phyloP scores from a whole-genome alignment of 2,113 vertebrate species.

The Microcebus griseorufus region DNA sequence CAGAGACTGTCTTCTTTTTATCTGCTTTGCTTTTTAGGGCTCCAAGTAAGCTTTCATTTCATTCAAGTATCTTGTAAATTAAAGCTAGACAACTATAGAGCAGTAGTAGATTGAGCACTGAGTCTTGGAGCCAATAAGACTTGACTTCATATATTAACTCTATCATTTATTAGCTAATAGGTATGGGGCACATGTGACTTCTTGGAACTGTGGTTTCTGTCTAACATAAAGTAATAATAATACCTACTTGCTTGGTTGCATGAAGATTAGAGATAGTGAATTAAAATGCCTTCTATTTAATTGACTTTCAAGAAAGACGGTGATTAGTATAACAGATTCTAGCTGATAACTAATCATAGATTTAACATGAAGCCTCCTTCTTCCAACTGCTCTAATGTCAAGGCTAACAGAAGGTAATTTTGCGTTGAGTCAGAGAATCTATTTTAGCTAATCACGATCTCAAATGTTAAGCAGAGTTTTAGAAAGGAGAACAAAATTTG shows the following conservation, averaged over 20 bases:
- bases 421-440: conserved; percentile 34
- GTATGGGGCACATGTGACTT: neutral
- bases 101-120: neutral
- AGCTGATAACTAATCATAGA: conserved; percentile 5
- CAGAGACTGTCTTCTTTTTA: neutral
- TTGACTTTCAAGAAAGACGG: conserved; percentile 45
- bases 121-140: neutral
- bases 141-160: neutral
- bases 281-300: conserved; percentile 24
- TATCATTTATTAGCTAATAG: neutral
- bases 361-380: conserved; percentile 39
- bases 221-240: neutral
- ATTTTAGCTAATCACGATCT: conserved; percentile 53
- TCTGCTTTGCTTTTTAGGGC: neutral
- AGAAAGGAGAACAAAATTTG: conserved; percentile 15
- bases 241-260: neutral
- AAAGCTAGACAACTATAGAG: neutral
- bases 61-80: neutral
- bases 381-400: neutral
- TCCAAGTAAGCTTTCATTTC: neutral
- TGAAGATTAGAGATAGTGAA: conserved; percentile 21
- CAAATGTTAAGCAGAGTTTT: conserved; percentile 42
- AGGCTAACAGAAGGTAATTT: conserved; percentile 59
- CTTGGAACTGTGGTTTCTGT: conserved; percentile 1
- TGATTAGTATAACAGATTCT: conserved; percentile 43